Evolutionary conservation across 1,140 invertebrate species (phyloP).

Genomic region (Charaxes varanes): DNA sequence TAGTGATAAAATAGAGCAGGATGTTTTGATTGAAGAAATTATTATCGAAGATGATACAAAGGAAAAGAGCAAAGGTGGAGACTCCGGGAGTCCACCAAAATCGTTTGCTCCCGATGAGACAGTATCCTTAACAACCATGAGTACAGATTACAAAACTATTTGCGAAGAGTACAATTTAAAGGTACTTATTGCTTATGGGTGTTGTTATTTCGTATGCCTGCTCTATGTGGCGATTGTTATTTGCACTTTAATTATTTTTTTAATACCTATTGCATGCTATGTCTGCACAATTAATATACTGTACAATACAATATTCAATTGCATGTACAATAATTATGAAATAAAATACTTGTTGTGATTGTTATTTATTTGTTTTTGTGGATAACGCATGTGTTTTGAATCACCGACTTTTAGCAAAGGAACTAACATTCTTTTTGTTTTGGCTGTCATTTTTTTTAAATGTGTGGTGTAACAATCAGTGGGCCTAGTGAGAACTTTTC

Average conservation of each 20-base stretch:
- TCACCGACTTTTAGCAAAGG: no score
- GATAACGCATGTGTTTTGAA: no score
- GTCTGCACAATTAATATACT: constrained; percentile 21
- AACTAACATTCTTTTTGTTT: no score
- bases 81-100: constrained; percentile 36
- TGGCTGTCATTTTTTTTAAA: no score
- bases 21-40: constrained; percentile 64
- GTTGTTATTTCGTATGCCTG: constrained; percentile 34
- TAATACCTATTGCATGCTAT: constrained; percentile 29
- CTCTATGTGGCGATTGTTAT: constrained; percentile 20
- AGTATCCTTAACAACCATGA: constrained; percentile 61
- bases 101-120: constrained; percentile 55
- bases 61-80: constrained; percentile 35
- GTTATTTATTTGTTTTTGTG: not conserved
- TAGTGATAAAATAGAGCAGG: constrained; percentile 54
- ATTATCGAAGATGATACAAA: constrained; percentile 52
- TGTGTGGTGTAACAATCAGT: no score
- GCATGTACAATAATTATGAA: constrained; percentile 17
- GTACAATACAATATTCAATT: constrained; percentile 24
- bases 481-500: no score
- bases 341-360: not conserved
- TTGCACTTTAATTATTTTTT: constrained; percentile 5
- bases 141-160: constrained; percentile 70
- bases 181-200: constrained; percentile 44
- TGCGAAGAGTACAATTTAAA: constrained; percentile 66